Evolutionary conservation across 2,113 vertebrate genomes (phyloP), one percentile per base, ranked within the genome.

Genomic region (Eurystomus gularis): DNA sequence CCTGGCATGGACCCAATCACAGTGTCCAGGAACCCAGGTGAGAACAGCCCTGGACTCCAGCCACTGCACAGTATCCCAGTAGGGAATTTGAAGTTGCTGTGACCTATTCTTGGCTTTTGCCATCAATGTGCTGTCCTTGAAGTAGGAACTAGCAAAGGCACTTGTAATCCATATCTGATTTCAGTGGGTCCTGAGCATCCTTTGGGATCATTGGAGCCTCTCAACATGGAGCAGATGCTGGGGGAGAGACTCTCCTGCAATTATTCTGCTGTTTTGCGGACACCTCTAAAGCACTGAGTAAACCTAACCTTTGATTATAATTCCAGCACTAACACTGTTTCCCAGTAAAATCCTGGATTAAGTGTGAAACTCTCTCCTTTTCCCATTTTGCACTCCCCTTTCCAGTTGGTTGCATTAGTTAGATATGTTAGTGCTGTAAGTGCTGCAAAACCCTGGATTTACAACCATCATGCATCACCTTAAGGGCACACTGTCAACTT

Each of bases 1-100:
- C 52, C 29, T 1, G 0, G 19, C 39, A 11, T 0, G 0, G 17
- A 18, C 6, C 61, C 42, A 55, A 3, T 18, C 9, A 6, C 28
- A 25, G 42, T 23, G 16, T 51, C 31, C 69, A 66, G 31, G 25
- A 20, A 68, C 29, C 57, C 29, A 1, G 0, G 4, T 44, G 46
- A 35, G 35, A 91, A 15, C 35, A 64, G 39, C 51, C 28, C 57
- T 72, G 40, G 29, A 15, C 39, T 86, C 73, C 85, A 81, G 20
- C 55, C 3, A 1, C 62, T 83, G 71, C 0, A 3, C 2, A 58
- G 8, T 16, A 42, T 49, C 46, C 48, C 14, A 17, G 28, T 4
- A 42, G 26, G 52, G 83, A 60, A 87, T 28, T 1, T 17, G 42
- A 49, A 55, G 42, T 39, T 51, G 7, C 57, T 64, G 42, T 60